Conservation (phyloP, 2,113 vertebrate genomes). For the Larimichthys polyactis region DNA sequence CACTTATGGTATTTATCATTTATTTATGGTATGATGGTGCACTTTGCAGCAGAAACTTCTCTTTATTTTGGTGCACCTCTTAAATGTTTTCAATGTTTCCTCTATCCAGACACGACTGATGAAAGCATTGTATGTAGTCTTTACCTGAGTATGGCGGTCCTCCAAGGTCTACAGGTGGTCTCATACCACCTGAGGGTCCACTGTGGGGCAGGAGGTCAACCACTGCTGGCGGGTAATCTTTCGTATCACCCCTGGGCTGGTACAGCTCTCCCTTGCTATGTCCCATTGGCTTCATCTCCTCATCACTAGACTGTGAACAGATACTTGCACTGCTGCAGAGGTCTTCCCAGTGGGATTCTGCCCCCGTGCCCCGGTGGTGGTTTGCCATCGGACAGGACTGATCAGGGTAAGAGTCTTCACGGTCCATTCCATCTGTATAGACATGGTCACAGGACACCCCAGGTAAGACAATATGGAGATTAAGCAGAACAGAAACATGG, state of each 20-base stretch:
- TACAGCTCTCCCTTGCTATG: slow-evolving; percentile 75
- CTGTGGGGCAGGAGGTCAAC: slow-evolving; percentile 81
- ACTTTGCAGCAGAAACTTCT: too few species aligned
- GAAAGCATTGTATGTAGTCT: neutral
- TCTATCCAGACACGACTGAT: neutral
- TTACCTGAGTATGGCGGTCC: slow-evolving; percentile 82
- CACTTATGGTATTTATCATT: too few species aligned
- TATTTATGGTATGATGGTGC: too few species aligned
- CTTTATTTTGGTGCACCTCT: too few species aligned
- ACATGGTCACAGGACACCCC: neutral
- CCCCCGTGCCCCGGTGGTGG: slow-evolving; percentile 71
- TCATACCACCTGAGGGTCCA: slow-evolving; percentile 63
- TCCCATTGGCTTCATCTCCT: slow-evolving; percentile 81
- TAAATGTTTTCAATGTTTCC: too few species aligned
- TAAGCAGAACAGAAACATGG: neutral
- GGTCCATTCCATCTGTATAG: slow-evolving; percentile 83
- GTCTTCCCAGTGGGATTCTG: slow-evolving; percentile 82
- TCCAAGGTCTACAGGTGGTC: slow-evolving; percentile 69
- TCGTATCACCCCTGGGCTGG: slow-evolving; percentile 61
- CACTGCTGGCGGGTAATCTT: slow-evolving; percentile 79
- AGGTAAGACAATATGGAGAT: neutral
- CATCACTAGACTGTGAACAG: slow-evolving; percentile 88
- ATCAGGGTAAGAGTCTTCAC: slow-evolving; percentile 84
- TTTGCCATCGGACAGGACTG: slow-evolving; percentile 83
- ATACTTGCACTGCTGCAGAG: slow-evolving; percentile 87